Evolutionary conservation across 2,888 invertebrate species (phyloP), one percentile per base, ranked within the genome.

Genomic region (Luperina nickerlii): DNA sequence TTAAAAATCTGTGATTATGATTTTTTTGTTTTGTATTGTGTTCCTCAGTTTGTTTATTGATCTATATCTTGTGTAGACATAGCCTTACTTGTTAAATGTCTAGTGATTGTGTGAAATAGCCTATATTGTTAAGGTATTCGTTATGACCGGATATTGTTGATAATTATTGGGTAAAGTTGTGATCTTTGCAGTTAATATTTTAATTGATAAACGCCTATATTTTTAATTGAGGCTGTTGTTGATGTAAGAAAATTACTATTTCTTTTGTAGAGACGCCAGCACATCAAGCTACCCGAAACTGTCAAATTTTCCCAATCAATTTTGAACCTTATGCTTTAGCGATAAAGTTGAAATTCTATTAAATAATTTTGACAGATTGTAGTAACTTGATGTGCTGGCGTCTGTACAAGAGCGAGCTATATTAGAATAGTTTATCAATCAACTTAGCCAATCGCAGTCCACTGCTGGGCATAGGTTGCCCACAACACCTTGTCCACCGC

Each of bases 1-100:
- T 79, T 87, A 80, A 67, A 81, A 85, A 90, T 83, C 90, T 90
- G 90, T 90, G 90, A 90, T 90, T 89, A 79, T 86, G 71, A 51
- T 78, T 84, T 81, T 79, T 84, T 79, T 76, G 45, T 75, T 86
- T 83, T 63, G n/a, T 32, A 57, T 71, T 78, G 67, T 86, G 63
- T 73, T 72, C 84, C 67, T 86, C 84, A 79, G 79, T 73, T 84
- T 74, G 78, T 87, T 86, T 78, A 77, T 68, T 32, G 4, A 68
- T 74, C 51, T 4, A 0, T 6, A 38, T 81, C 74, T 81, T 86
- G 74, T 84, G 78, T 81, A 81, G 85, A 86, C 78, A 81, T 86
- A 78, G 87, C 78, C 66, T 78, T 32, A 0, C 0, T 51, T 15
- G 18, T 73, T 65, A 13, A 65, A 27, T n/a, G 9, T 68, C n/a